Conservation (phyloP, 2,797 vertebrate genomes). For the Dryobates pubescens region DNA sequence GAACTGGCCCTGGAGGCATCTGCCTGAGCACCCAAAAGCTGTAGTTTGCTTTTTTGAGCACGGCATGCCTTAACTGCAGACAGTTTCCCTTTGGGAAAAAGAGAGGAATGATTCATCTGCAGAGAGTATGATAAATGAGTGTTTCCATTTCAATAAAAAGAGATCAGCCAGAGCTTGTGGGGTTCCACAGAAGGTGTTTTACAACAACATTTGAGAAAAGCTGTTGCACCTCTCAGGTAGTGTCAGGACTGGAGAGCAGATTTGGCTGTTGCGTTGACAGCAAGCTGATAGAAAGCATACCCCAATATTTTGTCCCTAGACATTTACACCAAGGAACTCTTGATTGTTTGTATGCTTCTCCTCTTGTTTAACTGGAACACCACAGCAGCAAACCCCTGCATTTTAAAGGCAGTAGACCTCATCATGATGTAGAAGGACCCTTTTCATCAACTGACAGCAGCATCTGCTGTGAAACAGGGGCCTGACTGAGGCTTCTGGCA, state of each 20-base stretch:
- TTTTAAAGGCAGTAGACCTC: not conserved
- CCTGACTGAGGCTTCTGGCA: not conserved
- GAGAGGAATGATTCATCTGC: not conserved
- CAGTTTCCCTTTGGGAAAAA: not conserved
- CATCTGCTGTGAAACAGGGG: not conserved
- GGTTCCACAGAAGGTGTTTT: not conserved
- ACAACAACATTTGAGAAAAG: not conserved
- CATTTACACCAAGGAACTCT: not conserved
- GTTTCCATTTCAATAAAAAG: not conserved
- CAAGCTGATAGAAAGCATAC: not conserved
- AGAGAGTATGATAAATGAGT: not conserved
- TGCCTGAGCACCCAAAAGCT: not conserved
- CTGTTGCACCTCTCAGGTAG: not conserved
- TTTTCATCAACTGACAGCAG: not conserved
- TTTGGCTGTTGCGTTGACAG: not conserved
- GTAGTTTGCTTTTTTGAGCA: not conserved
- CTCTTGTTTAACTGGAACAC: not conserved
- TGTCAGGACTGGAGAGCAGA: not conserved
- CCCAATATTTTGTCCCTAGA: accelerated
- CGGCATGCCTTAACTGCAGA: not conserved
- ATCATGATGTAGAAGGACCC: not conserved
- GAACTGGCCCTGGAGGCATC: not conserved
- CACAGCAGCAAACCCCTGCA: not conserved
- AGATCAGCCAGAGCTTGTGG: not conserved
- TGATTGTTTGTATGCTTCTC: not conserved